Evolutionary conservation across 2,797 vertebrate species (phyloP).

Genomic region (Rousettus madagascariensis): DNA sequence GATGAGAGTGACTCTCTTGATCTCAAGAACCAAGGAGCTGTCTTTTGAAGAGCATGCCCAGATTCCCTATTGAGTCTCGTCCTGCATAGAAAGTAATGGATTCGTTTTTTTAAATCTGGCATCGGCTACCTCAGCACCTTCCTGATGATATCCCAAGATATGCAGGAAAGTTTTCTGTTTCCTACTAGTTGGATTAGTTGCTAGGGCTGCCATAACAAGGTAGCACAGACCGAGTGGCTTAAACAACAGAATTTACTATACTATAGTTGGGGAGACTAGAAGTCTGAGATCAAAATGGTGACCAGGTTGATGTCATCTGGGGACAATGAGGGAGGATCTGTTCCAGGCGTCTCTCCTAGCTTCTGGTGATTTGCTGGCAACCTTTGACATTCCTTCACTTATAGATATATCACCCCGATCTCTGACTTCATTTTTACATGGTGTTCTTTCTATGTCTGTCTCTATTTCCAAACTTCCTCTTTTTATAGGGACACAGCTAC

Average conservation of each 20-base stretch:
- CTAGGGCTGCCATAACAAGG: not conserved
- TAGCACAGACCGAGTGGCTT: not conserved
- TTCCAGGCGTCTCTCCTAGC: not conserved
- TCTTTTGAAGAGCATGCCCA: not conserved
- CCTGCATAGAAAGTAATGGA: not conserved
- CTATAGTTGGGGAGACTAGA: not conserved
- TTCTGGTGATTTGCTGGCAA: not conserved
- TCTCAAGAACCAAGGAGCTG: not conserved
- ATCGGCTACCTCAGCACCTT: not conserved
- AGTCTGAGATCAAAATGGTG: not conserved
- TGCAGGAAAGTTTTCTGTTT: not conserved
- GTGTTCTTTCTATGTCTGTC: not conserved
- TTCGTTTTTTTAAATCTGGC: not conserved
- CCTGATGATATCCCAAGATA: not conserved
- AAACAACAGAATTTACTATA: not conserved
- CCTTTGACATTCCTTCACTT: not conserved
- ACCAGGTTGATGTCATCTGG: not conserved
- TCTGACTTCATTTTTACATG: not conserved
- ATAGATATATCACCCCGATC: not conserved
- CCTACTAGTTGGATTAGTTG: not conserved
- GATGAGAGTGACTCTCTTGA: not conserved
- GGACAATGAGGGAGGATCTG: not conserved
- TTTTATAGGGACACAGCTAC: not conserved
- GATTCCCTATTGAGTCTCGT: not conserved
- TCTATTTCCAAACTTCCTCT: not conserved